A percentile compares a stretch with the other conserved stretches of the same genome.
Conservation (phyloP, 1,140 invertebrate species). For the silkworm (Bombyx mori) region DNA sequence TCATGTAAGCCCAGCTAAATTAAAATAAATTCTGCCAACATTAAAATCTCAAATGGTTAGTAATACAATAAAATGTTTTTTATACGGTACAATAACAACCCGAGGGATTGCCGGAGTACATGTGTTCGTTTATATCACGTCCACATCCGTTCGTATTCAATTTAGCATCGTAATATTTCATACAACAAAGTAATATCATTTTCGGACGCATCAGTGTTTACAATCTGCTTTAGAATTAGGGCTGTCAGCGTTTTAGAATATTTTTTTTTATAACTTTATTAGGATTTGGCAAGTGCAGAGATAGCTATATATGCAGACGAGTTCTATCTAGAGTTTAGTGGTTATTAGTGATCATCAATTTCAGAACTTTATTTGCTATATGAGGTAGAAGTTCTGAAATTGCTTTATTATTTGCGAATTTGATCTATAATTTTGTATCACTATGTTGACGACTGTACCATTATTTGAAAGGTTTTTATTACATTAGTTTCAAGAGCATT, state of each 20-base stretch:
- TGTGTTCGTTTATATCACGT: slow-evolving; percentile 33
- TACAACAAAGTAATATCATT: slow-evolving; percentile 57
- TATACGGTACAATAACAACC: slow-evolving; percentile 9
- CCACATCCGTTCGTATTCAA: slow-evolving; percentile 64
- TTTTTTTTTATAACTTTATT: neutral
- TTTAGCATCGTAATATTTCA: slow-evolving; percentile 60
- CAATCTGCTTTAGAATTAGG: slow-evolving; percentile 11
- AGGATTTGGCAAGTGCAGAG: no score
- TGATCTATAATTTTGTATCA: no score
- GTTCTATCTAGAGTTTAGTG: no score
- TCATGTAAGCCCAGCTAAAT: no score
- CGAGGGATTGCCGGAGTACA: slow-evolving; percentile 37
- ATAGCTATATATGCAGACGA: no score
- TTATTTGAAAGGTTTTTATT: no score
- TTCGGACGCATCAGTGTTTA: slow-evolving; percentile 59
- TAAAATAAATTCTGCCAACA: neutral
- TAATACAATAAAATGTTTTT: slow-evolving; percentile 4
- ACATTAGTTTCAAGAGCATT: no score
- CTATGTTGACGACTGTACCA: no score
- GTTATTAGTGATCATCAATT: no score
- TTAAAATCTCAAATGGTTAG: neutral
- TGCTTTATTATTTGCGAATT: no score
- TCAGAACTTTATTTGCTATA: no score
- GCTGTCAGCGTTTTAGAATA: slow-evolving; percentile 3
- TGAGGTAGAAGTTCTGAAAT: no score